A percentile compares a stretch with the other conserved stretches of the same genome.
These are phyloP conservation scores for Chauna torquata DNA, from an alignment of 2,113 vertebrate species.

Conservation along the genomic window DNA sequence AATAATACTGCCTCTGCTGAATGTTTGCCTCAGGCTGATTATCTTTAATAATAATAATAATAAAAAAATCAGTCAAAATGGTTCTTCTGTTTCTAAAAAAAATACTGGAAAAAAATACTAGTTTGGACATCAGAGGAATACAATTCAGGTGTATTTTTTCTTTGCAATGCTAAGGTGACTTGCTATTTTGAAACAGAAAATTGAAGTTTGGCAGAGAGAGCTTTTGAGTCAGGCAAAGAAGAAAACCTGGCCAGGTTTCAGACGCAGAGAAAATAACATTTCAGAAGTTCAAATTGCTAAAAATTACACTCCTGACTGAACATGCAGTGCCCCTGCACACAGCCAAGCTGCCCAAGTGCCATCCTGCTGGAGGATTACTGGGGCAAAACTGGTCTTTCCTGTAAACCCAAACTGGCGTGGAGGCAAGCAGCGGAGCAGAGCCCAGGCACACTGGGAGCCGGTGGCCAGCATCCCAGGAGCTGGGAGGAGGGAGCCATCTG, in stretches of 20 bases:
- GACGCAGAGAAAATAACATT: neutral
- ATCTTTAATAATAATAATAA: neutral
- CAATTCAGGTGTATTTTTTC: neutral
- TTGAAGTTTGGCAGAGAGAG: neutral
- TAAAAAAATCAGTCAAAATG: neutral
- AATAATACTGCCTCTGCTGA: neutral
- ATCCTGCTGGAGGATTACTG: neutral
- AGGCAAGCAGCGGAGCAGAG: neutral
- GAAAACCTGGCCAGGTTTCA: constrained; percentile 1
- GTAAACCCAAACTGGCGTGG: rapidly evolving
- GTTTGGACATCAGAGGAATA: neutral
- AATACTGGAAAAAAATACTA: neutral
- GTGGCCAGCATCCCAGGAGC: neutral
- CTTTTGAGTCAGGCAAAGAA: neutral
- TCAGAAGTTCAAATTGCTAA: neutral
- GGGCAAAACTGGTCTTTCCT: neutral
- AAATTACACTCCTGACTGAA: neutral
- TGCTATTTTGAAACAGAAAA: neutral
- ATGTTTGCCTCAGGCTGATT: neutral
- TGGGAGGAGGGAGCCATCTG: neutral
- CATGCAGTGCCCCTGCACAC: neutral
- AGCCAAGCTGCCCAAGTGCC: neutral
- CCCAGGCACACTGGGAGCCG: rapidly evolving
- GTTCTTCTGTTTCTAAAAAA: neutral
- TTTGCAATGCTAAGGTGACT: neutral